Conservation (phyloP, 2,797 vertebrate species). For the Chaetophractus vellerosus region DNA sequence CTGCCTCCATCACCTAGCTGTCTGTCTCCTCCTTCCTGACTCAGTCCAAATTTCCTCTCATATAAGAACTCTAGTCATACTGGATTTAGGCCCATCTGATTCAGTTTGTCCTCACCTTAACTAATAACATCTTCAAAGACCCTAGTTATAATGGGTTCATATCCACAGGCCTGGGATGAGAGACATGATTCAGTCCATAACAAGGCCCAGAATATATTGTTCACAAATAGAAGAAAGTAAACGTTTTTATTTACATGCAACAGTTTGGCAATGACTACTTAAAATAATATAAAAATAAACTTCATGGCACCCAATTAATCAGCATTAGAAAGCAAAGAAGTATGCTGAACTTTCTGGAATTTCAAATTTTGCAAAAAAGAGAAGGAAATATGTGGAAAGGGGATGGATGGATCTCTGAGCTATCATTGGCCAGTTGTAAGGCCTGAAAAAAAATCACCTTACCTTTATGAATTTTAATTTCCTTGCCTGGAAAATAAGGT, state of each 20-base stretch:
- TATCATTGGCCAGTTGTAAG: neutral
- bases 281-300: conserved; percentile 1
- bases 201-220: neutral
- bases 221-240: conserved; percentile 30
- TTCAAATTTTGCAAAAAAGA: conserved; percentile 33
- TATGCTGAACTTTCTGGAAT: neutral
- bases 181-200: neutral
- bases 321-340: neutral
- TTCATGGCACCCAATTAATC: neutral
- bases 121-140: no score
- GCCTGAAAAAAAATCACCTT: neutral
- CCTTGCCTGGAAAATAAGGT: conserved; percentile 22
- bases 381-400: neutral
- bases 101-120: no score
- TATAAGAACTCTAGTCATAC: no score
- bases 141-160: no score
- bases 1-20: no score
- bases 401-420: neutral
- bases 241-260: neutral
- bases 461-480: neutral
- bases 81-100: no score
- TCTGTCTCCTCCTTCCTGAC: no score
- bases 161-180: no score
- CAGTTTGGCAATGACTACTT: neutral
- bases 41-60: no score